Evolutionary conservation across 2,888 invertebrate species (phyloP), one percentile per base, ranked within the genome.

Genomic region (Spilarctia lutea): DNA sequence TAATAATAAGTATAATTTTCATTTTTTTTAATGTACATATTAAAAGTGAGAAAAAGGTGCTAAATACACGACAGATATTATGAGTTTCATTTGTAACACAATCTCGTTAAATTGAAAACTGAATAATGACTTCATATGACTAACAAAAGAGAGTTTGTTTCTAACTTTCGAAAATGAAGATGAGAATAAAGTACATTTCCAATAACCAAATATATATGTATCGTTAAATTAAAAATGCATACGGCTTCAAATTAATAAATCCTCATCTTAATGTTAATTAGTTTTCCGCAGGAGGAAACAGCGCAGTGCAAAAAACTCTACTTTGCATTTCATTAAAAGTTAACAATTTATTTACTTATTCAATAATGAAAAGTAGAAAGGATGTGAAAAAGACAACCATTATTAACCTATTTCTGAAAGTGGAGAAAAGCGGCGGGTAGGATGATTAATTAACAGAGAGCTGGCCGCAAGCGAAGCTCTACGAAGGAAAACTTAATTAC

Each of bases 401-500:
- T 92, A 93, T 92, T 91, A 93, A 92, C 92, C 90, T 91, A 92
- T 92, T 93, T 93, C 89, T 88, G 90, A 88, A 89, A 91, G 88
- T 89, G 87, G 88, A 89, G 90, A 88, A 91, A 91, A 91, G 89
- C 90, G 90, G 88, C 90, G 88, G 88, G 88, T 86, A 87, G 86
- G 88, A 93, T 94, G 91, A 94, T 94, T 94, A 93, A 94, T 94
- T 94, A 94, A 92, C 91, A 90, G 86, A 82, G 88, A 88, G 89
- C 89, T 88, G 88, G 89, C 92, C 91, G 88, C 92, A 90, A 91
- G 90, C 90, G 91, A 88, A 86, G 89, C 89, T 87, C 88, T 85
- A 84, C 88, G 86, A 90, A 91, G 90, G 91, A 92, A 92, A 92
- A 93, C 91, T 92, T 94, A 94, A 94, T 94, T 94, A 94, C 90